Base-by-base conservation (phyloP, 2,888 invertebrate species). In the Hesperia comma region DNA sequence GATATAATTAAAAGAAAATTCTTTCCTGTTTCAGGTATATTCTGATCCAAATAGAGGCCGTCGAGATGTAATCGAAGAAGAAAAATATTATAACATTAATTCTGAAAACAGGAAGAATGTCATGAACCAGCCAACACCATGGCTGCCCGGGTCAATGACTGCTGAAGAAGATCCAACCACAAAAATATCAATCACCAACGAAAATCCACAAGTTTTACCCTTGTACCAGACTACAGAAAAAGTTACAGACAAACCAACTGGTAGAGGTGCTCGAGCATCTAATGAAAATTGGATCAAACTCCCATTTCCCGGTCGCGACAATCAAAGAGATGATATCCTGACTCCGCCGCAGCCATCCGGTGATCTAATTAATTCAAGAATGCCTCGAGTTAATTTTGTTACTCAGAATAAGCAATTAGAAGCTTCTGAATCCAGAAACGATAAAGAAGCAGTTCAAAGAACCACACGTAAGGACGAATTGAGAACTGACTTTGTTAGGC, bases 331-430 rank as follows among this genome's bases (percentile, higher is more conserved):
- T 40, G 88, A 92, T 61, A 86, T 91, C n/a, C 82, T 94, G 3
- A 88, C 93, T 0, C 93, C 94, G 37, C 92, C 94, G 0, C 87
- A 92, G 72, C 90, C 93, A 6, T 92, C 92, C 3, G 93, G 93
- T 67, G 94, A 94, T 19, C 85, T 94, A 2, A 88, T 93, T 26
- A 93, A 92, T 76, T 91, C 94, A 4, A 85, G 95, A 73, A 94
- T 95, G 84, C 95, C 95, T 0, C 83, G 95, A 74, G 94, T 95
- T 0, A 94, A 95, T 80, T 95, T 95, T 74, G 94, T 95, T 14
- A 95, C 95, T 0, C 95, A 95, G 77, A 93, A 94, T 70, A 93
- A 94, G 86, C 80, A 82, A 0, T 74, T 93, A 26, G 92, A 93
- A 76, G 81, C 92, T 14, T 90, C 93, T 0, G 93, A 93, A 80